Conservation (phyloP, 2,888 invertebrate species). For the Archips xylosteana region DNA sequence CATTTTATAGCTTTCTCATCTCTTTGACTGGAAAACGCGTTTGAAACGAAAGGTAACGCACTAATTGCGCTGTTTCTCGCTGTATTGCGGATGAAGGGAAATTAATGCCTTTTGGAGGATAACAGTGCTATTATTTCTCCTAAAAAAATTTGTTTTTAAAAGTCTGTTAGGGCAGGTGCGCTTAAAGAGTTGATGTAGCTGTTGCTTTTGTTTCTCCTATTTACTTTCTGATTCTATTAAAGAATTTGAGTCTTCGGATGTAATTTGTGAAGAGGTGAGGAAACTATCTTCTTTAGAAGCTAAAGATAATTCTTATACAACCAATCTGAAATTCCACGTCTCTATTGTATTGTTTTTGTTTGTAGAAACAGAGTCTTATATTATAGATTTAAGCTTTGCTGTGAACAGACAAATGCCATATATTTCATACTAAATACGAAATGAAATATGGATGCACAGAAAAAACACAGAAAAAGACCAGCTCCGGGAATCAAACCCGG, state of each 20-base stretch:
- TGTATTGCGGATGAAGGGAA: conserved; percentile 74
- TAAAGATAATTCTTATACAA: too few relatives aligned
- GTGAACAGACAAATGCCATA: too few relatives aligned
- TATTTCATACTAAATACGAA: too few relatives aligned
- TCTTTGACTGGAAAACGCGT: background rate
- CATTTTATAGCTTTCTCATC: conserved; percentile 10
- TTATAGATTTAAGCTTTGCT: too few relatives aligned
- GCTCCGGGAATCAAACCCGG: too few relatives aligned
- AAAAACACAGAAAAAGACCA: too few relatives aligned
- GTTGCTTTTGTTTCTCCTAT: background rate
- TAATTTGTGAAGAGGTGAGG: background rate
- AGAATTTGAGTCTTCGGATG: background rate
- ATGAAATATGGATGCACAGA: too few relatives aligned
- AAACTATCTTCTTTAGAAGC: too few relatives aligned
- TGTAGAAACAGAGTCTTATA: too few relatives aligned
- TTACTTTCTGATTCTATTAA: background rate
- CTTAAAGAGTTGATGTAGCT: conserved; percentile 35
- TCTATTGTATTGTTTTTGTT: too few relatives aligned
- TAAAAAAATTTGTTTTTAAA: conserved; percentile 73
- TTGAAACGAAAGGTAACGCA: conserved; percentile 71
- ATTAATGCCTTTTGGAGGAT: conserved; percentile 77
- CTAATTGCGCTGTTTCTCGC: conserved; percentile 75
- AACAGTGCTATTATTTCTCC: conserved; percentile 78
- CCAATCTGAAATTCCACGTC: too few relatives aligned
- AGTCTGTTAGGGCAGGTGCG: conserved; percentile 77